Conservation (phyloP, 2,888 invertebrate species). For the Eurytoma adleriae region DNA sequence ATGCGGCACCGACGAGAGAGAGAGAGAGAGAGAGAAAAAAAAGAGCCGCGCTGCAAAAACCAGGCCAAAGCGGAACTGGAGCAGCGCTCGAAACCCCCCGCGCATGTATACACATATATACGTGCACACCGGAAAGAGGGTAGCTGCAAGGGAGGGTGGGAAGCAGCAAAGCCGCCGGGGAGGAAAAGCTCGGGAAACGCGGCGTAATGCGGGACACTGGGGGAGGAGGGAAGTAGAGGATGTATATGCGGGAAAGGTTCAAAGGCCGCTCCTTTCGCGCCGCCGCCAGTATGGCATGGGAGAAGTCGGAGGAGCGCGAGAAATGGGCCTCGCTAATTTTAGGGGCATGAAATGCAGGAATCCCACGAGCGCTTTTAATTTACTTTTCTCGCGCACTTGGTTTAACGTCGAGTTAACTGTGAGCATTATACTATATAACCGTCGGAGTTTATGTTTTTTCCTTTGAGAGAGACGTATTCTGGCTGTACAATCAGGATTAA, state of each 20-base stretch:
- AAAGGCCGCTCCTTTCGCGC: conserved; percentile 27
- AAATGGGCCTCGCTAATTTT: conserved; percentile 43
- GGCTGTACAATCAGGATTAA: no score
- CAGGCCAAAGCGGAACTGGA: no score
- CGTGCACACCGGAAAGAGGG: no score
- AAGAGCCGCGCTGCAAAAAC: no score
- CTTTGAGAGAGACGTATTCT: no score
- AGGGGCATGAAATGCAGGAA: conserved; percentile 19
- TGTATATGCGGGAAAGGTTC: neutral
- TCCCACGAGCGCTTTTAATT: neutral
- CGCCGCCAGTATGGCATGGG: neutral
- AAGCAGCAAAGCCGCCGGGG: no score
- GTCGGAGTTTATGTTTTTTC: neutral
- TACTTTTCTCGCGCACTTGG: neutral
- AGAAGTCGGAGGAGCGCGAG: neutral
- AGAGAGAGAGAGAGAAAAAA: no score
- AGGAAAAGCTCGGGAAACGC: no score
- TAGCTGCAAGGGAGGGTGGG: no score
- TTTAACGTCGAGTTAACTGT: neutral
- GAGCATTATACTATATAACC: neutral
- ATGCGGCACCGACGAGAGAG: no score
- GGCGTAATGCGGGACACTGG: neutral
- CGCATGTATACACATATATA: no score
- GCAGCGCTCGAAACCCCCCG: no score
- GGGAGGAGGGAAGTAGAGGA: neutral